Percentiles rank a stretch among this genome's conserved stretches.
Evolutionary conservation across 2,113 vertebrate species (phyloP).

Genomic region (Fulica atra): DNA sequence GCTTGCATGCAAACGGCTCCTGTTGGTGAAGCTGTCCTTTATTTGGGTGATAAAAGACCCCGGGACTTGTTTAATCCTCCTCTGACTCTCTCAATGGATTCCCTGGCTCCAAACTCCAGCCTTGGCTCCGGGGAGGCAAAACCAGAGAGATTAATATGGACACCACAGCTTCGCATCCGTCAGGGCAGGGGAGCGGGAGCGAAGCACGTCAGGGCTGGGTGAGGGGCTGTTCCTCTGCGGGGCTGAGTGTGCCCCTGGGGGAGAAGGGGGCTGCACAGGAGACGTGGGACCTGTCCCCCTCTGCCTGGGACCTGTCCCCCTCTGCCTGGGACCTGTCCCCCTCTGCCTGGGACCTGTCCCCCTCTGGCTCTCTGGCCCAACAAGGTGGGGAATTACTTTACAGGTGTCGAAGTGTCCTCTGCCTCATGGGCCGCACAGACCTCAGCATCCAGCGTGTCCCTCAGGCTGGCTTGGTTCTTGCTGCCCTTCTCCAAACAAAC

Average conservation of each 20-base stretch:
- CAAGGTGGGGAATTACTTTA: not conserved
- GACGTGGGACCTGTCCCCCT: not conserved
- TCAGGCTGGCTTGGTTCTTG: not conserved
- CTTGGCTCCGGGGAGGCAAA: not conserved
- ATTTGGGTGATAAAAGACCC: slow-evolving; percentile 23
- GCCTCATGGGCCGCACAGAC: not conserved
- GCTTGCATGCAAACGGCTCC: slow-evolving; percentile 17
- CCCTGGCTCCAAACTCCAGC: not conserved
- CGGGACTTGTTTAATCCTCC: slow-evolving; percentile 43
- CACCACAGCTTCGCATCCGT: fast-evolving
- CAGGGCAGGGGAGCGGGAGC: not conserved
- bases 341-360: not conserved
- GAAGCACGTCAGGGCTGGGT: fast-evolving
- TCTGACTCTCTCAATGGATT: not conserved
- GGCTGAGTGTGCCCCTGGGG: fast-evolving
- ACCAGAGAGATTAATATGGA: not conserved
- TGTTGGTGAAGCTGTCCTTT: slow-evolving; percentile 65
- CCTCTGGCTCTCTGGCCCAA: not conserved
- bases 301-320: no score
- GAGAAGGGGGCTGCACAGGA: not conserved
- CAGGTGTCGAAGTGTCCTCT: not conserved
- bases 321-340: no score
- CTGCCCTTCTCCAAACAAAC: not conserved
- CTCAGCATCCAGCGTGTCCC: not conserved
- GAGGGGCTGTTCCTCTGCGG: not conserved